A percentile compares a stretch with the other conserved stretches of the same genome.
phyloP scores from a whole-genome alignment of 1,140 invertebrate genomes.

The Cotesia glomerata region DNA sequence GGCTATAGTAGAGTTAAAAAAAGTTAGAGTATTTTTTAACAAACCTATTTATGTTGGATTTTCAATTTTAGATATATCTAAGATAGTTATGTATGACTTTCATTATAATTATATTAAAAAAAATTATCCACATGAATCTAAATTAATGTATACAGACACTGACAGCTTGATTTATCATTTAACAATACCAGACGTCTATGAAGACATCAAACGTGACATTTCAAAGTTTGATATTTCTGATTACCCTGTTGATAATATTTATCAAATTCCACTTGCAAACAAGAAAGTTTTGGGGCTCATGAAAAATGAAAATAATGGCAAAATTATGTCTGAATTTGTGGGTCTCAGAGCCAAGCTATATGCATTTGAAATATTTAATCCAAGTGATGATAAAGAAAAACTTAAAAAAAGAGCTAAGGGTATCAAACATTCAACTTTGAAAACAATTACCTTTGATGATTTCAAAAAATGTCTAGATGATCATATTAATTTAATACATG shows the following conservation, averaged over 20 bases:
- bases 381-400: not conserved
- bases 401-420: conserved; percentile 25
- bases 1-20: not conserved
- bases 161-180: not conserved
- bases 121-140: not conserved
- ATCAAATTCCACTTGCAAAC: conserved; percentile 21
- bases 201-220: too few relatives aligned
- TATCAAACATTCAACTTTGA: conserved; percentile 19
- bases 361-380: not conserved
- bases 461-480: conserved; percentile 18
- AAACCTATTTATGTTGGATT: not conserved
- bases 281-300: conserved; percentile 28
- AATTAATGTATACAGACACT: not conserved
- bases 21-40: not conserved
- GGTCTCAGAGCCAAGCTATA: conserved; percentile 1
- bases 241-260: conserved; percentile 19
- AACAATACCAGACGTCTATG: too few relatives aligned
- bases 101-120: not conserved
- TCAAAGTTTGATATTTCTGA: not conserved
- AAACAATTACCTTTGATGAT: conserved; percentile 11
- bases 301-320: conserved; percentile 20
- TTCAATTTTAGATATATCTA: not conserved
- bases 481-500: not conserved
- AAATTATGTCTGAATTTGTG: too few relatives aligned
- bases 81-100: not conserved